Conservation (phyloP, 2,797 vertebrate species). For the Coccyzus lansbergi region DNA sequence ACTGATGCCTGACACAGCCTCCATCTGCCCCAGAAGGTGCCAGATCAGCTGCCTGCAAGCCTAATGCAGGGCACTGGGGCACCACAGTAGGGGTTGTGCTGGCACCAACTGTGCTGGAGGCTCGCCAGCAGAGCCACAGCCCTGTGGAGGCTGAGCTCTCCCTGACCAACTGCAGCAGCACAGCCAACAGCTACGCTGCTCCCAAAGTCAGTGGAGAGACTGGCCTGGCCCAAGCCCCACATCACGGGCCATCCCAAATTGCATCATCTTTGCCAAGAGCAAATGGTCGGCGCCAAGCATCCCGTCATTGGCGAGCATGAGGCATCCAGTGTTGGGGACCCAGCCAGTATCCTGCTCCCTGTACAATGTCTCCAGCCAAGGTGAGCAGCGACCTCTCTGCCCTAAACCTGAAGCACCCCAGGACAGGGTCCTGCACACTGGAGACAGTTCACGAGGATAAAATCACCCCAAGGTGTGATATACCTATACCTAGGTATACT, state of each 20-base stretch:
- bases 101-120: background rate
- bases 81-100: background rate
- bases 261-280: background rate
- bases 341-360: background rate
- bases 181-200: background rate
- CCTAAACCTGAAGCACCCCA: background rate
- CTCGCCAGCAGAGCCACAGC: accelerated
- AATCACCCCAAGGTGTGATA: background rate
- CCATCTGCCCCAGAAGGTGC: background rate
- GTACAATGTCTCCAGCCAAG: background rate
- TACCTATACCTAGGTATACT: background rate
- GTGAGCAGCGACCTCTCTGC: background rate
- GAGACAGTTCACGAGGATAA: background rate
- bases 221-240: background rate
- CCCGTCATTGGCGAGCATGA: background rate
- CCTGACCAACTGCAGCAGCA: background rate
- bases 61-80: background rate
- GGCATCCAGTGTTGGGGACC: background rate
- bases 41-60: background rate
- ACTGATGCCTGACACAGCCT: background rate
- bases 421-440: background rate
- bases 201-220: background rate
- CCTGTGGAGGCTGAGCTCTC: background rate
- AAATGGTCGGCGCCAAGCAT: background rate
- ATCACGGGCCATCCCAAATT: background rate